These are phyloP conservation scores for Caprella mutica DNA, from an alignment of 2,888 invertebrate species.

Conservation along the genomic window DNA sequence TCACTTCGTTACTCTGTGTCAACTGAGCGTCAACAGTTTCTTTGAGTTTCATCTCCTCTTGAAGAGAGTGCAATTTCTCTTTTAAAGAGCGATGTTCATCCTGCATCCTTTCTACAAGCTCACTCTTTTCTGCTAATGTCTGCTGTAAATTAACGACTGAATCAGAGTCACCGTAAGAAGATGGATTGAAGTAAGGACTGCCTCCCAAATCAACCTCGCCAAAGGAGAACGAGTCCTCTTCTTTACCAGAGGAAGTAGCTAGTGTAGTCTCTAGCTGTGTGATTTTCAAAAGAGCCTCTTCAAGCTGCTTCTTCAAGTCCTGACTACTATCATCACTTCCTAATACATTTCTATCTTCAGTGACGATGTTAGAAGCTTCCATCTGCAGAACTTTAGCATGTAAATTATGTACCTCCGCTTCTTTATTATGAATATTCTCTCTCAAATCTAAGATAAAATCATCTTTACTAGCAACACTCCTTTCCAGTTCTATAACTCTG, in stretches of 20 bases:
- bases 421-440: no score
- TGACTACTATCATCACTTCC: background rate
- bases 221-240: constrained; percentile 1
- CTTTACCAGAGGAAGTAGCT: constrained; percentile 24
- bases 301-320: constrained; percentile 49
- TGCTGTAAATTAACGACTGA: constrained; percentile 12
- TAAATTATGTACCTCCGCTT: no score
- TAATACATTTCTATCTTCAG: no score
- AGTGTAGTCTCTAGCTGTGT: constrained; percentile 67
- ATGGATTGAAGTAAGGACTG: background rate
- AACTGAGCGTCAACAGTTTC: background rate
- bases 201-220: constrained; percentile 14
- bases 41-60: constrained; percentile 11
- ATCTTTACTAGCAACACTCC: no score
- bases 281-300: constrained; percentile 70
- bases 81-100: constrained; percentile 23
- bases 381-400: no score
- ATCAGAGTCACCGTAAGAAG: constrained; percentile 3
- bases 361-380: no score
- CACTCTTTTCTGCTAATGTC: constrained; percentile 25
- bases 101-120: constrained; percentile 25
- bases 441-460: no score
- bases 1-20: background rate
- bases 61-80: constrained; percentile 5
- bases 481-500: no score